A percentile compares a stretch with the other conserved stretches of the same genome.
phyloP scores from a whole-genome alignment of 2,113 vertebrate genomes.

The Corynorhinus townsendii region DNA sequence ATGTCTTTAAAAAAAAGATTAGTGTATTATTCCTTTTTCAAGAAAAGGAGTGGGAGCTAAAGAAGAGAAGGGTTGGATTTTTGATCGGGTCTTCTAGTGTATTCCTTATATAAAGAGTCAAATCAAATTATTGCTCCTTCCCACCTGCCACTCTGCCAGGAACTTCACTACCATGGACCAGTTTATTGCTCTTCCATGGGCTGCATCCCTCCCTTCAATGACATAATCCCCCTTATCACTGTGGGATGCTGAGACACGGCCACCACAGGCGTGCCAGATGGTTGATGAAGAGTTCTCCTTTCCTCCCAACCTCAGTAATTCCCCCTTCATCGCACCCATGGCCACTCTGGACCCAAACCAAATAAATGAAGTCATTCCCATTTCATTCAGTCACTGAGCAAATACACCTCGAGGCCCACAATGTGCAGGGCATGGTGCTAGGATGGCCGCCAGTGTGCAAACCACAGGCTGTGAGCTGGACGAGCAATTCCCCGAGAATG shows the following conservation, averaged over 20 bases:
- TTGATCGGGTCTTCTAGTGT: background rate
- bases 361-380: background rate
- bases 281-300: background rate
- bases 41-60: background rate
- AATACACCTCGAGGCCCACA: background rate
- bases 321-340: background rate
- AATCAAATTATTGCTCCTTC: background rate
- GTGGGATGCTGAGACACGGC: background rate
- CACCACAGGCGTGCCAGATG: accelerated
- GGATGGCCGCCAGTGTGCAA: background rate
- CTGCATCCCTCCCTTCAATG: accelerated
- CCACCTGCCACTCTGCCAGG: background rate
- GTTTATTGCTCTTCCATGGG: too few species aligned
- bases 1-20: too few species aligned
- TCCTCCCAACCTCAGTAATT: background rate
- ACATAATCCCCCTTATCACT: background rate
- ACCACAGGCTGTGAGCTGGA: background rate
- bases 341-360: background rate
- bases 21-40: background rate
- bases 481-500: background rate
- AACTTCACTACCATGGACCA: accelerated
- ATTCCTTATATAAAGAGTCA: background rate
- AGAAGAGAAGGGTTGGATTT: background rate
- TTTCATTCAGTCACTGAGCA: background rate
- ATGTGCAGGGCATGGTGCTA: accelerated